Conservation (phyloP, 2,888 invertebrate species). For the Leptura quadrifasciata region DNA sequence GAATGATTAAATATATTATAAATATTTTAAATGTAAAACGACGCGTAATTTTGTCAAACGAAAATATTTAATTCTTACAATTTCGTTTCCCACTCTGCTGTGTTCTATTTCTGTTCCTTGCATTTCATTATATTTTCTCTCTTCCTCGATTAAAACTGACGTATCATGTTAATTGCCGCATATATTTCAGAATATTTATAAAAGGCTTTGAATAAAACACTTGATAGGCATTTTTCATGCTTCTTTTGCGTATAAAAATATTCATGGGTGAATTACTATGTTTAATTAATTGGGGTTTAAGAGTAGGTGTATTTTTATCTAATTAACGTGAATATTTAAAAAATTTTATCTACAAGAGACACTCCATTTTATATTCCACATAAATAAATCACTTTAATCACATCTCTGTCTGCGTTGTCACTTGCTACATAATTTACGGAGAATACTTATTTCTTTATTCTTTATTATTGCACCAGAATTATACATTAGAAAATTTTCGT, state of each 20-base stretch:
- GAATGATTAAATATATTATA: too few species aligned
- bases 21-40: conserved; percentile 9
- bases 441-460: too few species aligned
- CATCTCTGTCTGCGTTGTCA: background rate
- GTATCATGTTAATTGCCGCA: conserved; percentile 18
- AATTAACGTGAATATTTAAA: conserved; percentile 29
- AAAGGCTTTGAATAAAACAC: conserved; percentile 22
- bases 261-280: conserved; percentile 18
- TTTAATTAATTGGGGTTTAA: conserved; percentile 27
- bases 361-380: background rate
- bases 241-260: conserved; percentile 23
- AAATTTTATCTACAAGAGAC: background rate
- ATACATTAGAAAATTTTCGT: too few species aligned
- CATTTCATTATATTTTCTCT: conserved; percentile 14
- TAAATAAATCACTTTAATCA: conserved; percentile 3
- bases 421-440: background rate
- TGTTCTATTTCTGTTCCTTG: conserved; percentile 13
- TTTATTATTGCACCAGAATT: too few species aligned
- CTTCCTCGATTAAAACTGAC: conserved; percentile 2
- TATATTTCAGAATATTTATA: conserved; percentile 26
- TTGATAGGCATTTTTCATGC: conserved; percentile 28
- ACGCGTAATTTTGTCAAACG: background rate
- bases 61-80: conserved; percentile 5
- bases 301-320: conserved; percentile 24
- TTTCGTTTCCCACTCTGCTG: background rate